phyloP scores from a whole-genome alignment of 92 coral and sea anemone species.

The Chrysogorgia sp. region DNA sequence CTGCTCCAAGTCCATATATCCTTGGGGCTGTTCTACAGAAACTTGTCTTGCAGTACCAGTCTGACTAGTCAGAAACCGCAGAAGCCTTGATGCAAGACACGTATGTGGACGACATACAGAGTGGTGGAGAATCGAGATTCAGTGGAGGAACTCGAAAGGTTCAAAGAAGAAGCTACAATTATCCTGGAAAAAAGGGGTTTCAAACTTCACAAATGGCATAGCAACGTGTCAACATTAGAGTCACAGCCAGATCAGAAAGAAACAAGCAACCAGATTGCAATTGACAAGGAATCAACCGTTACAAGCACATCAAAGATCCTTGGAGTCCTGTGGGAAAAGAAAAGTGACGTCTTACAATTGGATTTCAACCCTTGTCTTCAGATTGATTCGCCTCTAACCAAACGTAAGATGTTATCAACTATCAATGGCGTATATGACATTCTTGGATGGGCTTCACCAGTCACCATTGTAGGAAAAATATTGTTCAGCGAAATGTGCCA shows the following conservation, averaged over 20 bases:
- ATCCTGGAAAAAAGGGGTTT: slow-evolving; percentile 63
- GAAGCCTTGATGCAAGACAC: no score
- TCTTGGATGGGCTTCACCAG: slow-evolving; percentile 64
- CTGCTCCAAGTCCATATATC: no score
- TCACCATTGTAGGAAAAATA: not conserved
- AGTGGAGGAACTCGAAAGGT: slow-evolving; percentile 3
- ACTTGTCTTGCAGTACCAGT: no score
- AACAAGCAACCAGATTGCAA: not conserved
- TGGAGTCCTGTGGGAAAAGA: slow-evolving; percentile 23
- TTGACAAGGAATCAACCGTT: not conserved
- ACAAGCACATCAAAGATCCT: slow-evolving; percentile 12
- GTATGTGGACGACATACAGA: slow-evolving; percentile 25
- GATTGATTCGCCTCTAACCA: slow-evolving; percentile 49
- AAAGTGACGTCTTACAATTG: not conserved
- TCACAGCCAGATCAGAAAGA: not conserved
- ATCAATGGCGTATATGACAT: slow-evolving; percentile 65
- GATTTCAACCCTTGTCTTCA: not conserved
- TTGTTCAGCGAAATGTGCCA: no score
- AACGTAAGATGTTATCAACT: slow-evolving; percentile 62
- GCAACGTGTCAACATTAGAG: slow-evolving; percentile 55
- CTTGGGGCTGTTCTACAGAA: no score
- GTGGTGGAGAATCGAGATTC: slow-evolving; percentile 23
- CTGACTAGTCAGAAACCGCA: no score
- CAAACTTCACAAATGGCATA: slow-evolving; percentile 72
- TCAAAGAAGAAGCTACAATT: slow-evolving; percentile 63